phyloP scores from a whole-genome alignment of 2,888 invertebrate genomes.

The Ashinkailepas kermadecensis region DNA sequence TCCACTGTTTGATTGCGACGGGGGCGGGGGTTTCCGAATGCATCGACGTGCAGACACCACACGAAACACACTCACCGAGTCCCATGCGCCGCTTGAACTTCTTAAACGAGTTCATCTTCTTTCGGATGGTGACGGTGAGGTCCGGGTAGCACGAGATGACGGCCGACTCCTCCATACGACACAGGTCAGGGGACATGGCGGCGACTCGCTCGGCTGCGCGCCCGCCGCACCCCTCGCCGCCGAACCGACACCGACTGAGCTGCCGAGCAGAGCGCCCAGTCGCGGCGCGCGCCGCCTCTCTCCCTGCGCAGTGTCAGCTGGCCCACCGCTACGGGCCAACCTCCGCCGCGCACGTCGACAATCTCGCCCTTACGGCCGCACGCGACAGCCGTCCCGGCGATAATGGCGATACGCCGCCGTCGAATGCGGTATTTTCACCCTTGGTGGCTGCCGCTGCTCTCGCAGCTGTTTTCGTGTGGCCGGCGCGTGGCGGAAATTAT shows the following conservation, averaged over 20 bases:
- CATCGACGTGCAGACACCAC: too few relatives aligned
- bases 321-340: neutral
- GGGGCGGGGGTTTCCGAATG: too few relatives aligned
- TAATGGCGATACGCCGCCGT: neutral
- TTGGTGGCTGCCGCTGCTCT: neutral
- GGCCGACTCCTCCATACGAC: slow-evolving; percentile 12
- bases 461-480: slow-evolving; percentile 14
- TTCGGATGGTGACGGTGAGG: slow-evolving; percentile 35
- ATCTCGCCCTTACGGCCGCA: slow-evolving; percentile 11
- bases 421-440: neutral
- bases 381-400: slow-evolving; percentile 7
- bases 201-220: neutral
- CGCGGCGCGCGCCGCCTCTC: neutral
- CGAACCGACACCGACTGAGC: neutral
- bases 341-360: neutral
- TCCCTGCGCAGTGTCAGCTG: neutral
- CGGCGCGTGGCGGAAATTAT: slow-evolving; percentile 21
- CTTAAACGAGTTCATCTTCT: slow-evolving; percentile 82
- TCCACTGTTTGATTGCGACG: too few relatives aligned
- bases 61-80: slow-evolving; percentile 58
- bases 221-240: neutral
- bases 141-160: slow-evolving; percentile 23
- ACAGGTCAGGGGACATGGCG: slow-evolving; percentile 10
- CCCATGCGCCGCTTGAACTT: slow-evolving; percentile 82
- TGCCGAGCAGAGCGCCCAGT: neutral